Evolutionary conservation across 2,888 invertebrate genomes (phyloP), one percentile per base, ranked within the genome.

Genomic region (Troides helena): DNA sequence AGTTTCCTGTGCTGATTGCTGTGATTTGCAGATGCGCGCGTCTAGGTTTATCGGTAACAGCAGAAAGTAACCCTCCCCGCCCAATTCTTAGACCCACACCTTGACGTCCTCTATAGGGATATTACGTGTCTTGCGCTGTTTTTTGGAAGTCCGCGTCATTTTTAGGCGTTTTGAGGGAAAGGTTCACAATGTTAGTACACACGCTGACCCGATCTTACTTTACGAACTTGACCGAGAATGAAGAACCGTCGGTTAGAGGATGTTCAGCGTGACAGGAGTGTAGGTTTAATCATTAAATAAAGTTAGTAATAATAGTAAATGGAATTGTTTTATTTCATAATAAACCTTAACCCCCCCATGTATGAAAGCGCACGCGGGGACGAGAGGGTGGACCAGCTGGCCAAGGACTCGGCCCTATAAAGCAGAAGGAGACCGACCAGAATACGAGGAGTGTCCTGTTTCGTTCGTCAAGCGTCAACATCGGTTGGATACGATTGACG

Each of bases 1-100:
- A 89, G 92, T 89, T 80, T 90, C 85, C 89, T 86, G 90, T 90
- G 89, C 91, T 88, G 91, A 84, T 87, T 86, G 87, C 87, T 85
- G 88, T 87, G 83, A 86, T 92, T 92, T 90, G 87, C 92, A 91
- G 92, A 89, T 92, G 76, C 81, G 74, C 81, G 80, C 81, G 73
- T 86, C 85, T 91, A 89, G 88, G 87, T 90, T 87, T 85, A 80
- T 85, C 80, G 81, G 81, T 85, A 72, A 77, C 68, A 72, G 65
- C 72, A 72, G 74, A 73, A 70, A 71, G 73, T 71, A 72, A 87
- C 86, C 87, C 85, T 10, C 87, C 88, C 86, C 83, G 83, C 87
- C 83, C 81, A 78, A 77, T 73, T 72, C 71, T 61, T 65, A 57
- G 59, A 67, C 67, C 62, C 30, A 56, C 59, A 57, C 57, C 74